Evolutionary conservation across 2,888 invertebrate genomes (phyloP).

Genomic region (Nyleta sp.): DNA sequence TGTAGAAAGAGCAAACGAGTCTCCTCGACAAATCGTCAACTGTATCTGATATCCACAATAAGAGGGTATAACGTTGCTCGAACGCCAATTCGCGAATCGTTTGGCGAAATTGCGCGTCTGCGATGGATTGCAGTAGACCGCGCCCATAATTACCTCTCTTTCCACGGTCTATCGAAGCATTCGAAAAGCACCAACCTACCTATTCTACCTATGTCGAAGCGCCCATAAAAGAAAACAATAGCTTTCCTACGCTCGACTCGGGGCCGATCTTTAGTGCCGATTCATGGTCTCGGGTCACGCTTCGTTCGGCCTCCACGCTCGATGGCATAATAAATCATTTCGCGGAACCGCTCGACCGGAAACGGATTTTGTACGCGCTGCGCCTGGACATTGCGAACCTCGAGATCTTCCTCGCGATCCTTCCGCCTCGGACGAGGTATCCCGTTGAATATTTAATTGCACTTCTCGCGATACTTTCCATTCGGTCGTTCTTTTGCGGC

Average conservation of each 20-base stretch:
- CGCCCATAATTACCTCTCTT: conserved; percentile 78
- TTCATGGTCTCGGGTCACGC: conserved; percentile 78
- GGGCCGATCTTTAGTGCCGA: conserved; percentile 75
- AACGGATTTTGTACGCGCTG: conserved; percentile 76
- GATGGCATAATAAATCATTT: conserved; percentile 81
- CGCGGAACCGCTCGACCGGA: conserved; percentile 80
- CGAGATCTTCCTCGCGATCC: conserved; percentile 53
- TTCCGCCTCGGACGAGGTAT: conserved; percentile 52
- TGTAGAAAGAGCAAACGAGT: conserved; percentile 24
- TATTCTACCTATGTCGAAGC: conserved; percentile 62
- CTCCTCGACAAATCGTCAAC: conserved; percentile 36
- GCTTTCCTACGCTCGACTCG: conserved; percentile 67
- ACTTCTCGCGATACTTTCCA: conserved; percentile 21
- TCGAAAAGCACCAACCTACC: conserved; percentile 65
- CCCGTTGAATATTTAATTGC: conserved; percentile 56
- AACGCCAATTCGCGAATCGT: conserved; percentile 56
- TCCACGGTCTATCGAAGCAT: conserved; percentile 75
- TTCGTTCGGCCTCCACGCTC: conserved; percentile 73
- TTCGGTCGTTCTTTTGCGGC: neutral
- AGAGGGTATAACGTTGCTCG: conserved; percentile 30
- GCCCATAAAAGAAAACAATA: conserved; percentile 75
- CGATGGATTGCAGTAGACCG: conserved; percentile 65
- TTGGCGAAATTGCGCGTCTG: conserved; percentile 54
- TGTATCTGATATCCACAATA: conserved; percentile 46
- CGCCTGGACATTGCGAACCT: conserved; percentile 60